These are phyloP conservation scores for Parazoanthus atlanticus DNA, from an alignment of 92 coral and sea anemone species.

Conservation along the genomic window DNA sequence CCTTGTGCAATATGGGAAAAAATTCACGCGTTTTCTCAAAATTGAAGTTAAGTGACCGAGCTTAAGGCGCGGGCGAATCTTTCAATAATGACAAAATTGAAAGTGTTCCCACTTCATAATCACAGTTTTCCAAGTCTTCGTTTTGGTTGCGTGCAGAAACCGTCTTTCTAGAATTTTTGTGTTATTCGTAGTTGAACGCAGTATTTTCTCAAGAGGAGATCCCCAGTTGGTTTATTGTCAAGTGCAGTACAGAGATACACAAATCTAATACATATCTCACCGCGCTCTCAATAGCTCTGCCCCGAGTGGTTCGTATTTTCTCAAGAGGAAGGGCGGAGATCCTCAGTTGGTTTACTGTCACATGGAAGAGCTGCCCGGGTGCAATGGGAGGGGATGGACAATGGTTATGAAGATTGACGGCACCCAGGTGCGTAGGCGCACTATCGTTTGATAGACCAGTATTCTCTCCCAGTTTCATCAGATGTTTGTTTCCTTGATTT, in stretches of 20 bases:
- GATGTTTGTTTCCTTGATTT: neutral
- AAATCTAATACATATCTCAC: neutral
- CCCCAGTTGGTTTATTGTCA: neutral
- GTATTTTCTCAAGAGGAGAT: neutral
- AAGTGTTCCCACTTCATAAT: no score
- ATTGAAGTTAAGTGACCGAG: no score
- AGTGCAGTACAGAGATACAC: neutral
- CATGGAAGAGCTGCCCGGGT: conserved; percentile 7
- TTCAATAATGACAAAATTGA: no score
- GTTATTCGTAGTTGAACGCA: no score
- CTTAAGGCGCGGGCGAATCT: no score
- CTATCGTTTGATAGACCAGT: neutral
- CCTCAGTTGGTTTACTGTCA: conserved; percentile 8
- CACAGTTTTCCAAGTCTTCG: no score
- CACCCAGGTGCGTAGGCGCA: neutral
- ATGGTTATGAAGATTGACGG: conserved; percentile 31
- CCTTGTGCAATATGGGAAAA: no score
- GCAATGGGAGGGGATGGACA: conserved; percentile 20
- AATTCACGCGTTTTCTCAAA: no score
- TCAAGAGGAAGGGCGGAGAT: neutral
- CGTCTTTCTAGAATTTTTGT: no score
- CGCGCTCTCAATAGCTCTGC: neutral
- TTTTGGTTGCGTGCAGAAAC: no score
- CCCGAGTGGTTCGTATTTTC: conserved; percentile 1
- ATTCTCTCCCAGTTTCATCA: no score